Evolutionary conservation across 1,140 invertebrate species (phyloP), one percentile per base, ranked within the genome.

Genomic region (Kradibia gibbosae): DNA sequence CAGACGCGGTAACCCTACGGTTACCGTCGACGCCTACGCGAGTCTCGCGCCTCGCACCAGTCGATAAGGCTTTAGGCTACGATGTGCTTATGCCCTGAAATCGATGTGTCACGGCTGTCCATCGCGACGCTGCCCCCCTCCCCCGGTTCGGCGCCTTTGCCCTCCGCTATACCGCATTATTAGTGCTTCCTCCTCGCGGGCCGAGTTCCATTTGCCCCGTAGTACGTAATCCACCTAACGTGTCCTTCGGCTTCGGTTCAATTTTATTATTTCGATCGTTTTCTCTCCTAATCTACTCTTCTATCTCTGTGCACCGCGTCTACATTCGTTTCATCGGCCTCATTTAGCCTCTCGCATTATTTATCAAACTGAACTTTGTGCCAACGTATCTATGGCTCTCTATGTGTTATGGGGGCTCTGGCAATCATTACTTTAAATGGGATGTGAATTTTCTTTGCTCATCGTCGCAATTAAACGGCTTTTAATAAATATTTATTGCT

Each of bases 41-140:
- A 83, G 86, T 83, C 72, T 5, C 84, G 86, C 89, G 86, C 86
- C 88, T 89, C 88, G 84, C 83, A 88, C 86, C 86, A 89, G 86
- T 89, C 90, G 87, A 91, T 91, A 90, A 89, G 83, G 87, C 90
- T 91, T 85, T 87, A 81, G 90, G 90, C 88, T 87, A 90, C 85
- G 82, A 84, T 83, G 84, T 86, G 86, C 88, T 89, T 87, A 89
- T 87, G 87, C 89, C 84, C 79, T 86, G 65, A 76, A 17, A 82
- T 84, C 79, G 85, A 89, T 88, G 85, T 83, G 86, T 84, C 86
- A 87, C 86, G 87, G 86, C 86, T 87, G 87, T 87, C 86, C 85
- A 85, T 86, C 78, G 85, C 45, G 8, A 48, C 45, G 45, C 17
- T 17, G 17, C 45, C 8, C 45, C 45, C 45, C 45, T n/a, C 45